Evolutionary conservation across 2,888 invertebrate species (phyloP).

Genomic region (Idaea aversata): DNA sequence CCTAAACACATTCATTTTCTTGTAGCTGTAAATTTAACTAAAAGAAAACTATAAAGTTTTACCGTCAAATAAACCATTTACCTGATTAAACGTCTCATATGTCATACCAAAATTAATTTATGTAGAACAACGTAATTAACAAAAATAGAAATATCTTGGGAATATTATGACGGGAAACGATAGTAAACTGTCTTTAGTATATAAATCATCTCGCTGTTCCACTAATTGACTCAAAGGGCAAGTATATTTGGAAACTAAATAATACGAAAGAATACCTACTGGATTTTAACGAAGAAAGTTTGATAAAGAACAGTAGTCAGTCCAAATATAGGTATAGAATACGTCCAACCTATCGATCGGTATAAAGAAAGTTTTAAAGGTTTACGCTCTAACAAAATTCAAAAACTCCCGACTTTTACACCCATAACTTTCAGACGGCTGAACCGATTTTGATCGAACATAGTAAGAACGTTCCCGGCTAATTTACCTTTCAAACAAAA

Average conservation of each 20-base stretch:
- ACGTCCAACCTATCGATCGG: too few relatives aligned
- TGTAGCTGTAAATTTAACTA: background rate
- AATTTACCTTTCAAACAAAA: too few relatives aligned
- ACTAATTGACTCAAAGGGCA: slow-evolving; percentile 46
- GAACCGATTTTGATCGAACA: too few relatives aligned
- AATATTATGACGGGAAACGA: slow-evolving; percentile 36
- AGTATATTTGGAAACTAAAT: slow-evolving; percentile 37
- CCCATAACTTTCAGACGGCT: too few relatives aligned
- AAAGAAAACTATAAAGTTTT: slow-evolving; percentile 2
- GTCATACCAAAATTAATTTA: background rate
- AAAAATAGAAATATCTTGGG: slow-evolving; percentile 33
- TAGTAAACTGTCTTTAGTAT: slow-evolving; percentile 37
- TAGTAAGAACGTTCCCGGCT: too few relatives aligned
- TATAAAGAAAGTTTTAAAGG: too few relatives aligned
- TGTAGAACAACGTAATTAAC: slow-evolving; percentile 16
- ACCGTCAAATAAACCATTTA: background rate
- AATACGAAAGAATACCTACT: slow-evolving; percentile 23
- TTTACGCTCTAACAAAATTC: too few relatives aligned
- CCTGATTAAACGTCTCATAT: slow-evolving; percentile 4
- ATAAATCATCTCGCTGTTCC: slow-evolving; percentile 43
- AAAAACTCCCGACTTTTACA: too few relatives aligned
- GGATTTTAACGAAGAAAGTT: background rate
- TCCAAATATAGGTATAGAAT: background rate
- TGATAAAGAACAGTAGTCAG: background rate
- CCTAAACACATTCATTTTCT: background rate